Conservation (phyloP, 2,888 invertebrate species). For the Ganaspis brasiliensis region DNA sequence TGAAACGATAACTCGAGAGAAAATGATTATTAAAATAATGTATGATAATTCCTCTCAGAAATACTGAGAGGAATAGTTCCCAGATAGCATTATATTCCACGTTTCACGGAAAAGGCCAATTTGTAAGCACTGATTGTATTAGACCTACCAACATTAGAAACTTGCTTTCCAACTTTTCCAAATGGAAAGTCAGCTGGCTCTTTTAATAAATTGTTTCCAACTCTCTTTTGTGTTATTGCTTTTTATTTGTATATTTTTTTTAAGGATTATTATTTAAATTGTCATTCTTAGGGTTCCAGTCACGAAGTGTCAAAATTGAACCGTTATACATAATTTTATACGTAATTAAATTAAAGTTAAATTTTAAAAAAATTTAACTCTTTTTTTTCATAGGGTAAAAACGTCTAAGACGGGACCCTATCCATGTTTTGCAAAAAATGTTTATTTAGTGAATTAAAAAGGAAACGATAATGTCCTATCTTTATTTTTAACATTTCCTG, state of each 20-base stretch:
- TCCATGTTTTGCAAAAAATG: too few species aligned
- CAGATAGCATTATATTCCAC: not conserved
- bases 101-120: slow-evolving; percentile 6
- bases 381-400: too few species aligned
- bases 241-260: not conserved
- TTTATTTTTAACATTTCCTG: too few species aligned
- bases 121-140: slow-evolving; percentile 36
- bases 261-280: too few species aligned
- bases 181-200: not conserved
- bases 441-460: too few species aligned
- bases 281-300: too few species aligned
- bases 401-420: too few species aligned
- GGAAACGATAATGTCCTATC: too few species aligned
- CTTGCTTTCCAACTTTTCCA: not conserved
- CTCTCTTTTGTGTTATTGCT: not conserved
- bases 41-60: slow-evolving; percentile 11
- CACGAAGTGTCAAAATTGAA: too few species aligned
- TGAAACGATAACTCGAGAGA: slow-evolving; percentile 18
- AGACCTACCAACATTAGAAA: not conserved
- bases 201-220: not conserved
- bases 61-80: not conserved
- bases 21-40: slow-evolving; percentile 26
- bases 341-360: too few species aligned
- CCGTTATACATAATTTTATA: too few species aligned
- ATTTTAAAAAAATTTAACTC: too few species aligned